Evolutionary conservation across 2,888 invertebrate genomes (phyloP).

Genomic region (Tachina grossa): DNA sequence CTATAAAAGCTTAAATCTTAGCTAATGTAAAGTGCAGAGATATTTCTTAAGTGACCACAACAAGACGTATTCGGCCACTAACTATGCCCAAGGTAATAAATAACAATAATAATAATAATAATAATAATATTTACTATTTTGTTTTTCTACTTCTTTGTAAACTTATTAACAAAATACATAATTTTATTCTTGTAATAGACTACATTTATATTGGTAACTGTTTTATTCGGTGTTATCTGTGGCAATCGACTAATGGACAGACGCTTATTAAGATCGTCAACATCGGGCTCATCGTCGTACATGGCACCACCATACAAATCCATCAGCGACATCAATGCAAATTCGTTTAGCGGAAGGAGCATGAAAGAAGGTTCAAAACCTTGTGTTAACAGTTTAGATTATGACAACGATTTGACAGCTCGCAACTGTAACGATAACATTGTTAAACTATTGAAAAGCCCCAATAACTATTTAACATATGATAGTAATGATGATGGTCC

Average conservation of each 20-base stretch:
- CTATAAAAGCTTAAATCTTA: conserved; percentile 62
- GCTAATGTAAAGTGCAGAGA: neutral
- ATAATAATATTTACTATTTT: neutral
- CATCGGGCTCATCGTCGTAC: conserved; percentile 23
- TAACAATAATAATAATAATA: too few relatives aligned
- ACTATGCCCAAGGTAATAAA: conserved; percentile 71
- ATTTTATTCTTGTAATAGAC: conserved; percentile 50
- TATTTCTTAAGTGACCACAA: conserved; percentile 36
- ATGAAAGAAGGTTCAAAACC: neutral
- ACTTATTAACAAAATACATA: conserved; percentile 19
- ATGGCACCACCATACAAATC: conserved; percentile 9
- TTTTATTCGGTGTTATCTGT: conserved; percentile 70
- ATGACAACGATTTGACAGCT: conserved; percentile 6
- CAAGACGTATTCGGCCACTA: conserved; percentile 36
- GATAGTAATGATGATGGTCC: conserved; percentile 22
- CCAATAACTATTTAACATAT: conserved; percentile 41
- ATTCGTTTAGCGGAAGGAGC: conserved; percentile 24
- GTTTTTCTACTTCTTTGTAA: neutral
- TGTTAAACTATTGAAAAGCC: conserved; percentile 21
- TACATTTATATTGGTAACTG: conserved; percentile 66
- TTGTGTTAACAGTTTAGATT: conserved; percentile 13
- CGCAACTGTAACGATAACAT: conserved; percentile 43
- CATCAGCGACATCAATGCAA: conserved; percentile 5
- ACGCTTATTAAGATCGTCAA: conserved; percentile 49
- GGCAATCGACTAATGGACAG: conserved; percentile 72